Percentiles rank a stretch among this genome's conserved stretches.
Evolutionary conservation across 2,113 vertebrate genomes (phyloP).

Genomic region (Rhagologus leucostigma): DNA sequence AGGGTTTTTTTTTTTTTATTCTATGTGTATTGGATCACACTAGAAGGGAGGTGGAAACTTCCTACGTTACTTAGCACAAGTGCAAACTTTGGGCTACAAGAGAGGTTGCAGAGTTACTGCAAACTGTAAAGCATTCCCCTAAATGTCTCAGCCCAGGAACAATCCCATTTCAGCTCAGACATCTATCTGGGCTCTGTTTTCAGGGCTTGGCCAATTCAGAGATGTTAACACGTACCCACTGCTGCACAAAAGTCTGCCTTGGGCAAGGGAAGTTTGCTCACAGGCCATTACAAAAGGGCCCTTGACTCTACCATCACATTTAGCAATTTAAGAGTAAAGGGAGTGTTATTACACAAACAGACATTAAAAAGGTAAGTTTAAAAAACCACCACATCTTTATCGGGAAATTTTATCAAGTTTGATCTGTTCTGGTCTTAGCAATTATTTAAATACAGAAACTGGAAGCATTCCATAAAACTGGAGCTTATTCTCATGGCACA

Average conservation of each 20-base stretch:
- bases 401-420: neutral
- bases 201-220: neutral
- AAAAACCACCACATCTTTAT: neutral
- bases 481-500: neutral
- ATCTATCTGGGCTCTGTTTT: neutral
- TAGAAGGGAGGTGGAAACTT: neutral
- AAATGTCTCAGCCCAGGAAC: neutral
- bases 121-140: neutral
- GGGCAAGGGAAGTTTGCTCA: neutral
- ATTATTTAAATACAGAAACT: neutral
- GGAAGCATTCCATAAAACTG: neutral
- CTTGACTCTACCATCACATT: neutral
- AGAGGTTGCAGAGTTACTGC: neutral
- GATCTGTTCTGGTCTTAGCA: neutral
- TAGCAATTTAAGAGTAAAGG: neutral
- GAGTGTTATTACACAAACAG: neutral
- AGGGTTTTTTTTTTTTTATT: neutral
- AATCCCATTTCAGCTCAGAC: neutral
- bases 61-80: neutral
- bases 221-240: neutral
- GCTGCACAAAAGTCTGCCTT: neutral
- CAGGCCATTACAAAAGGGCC: neutral
- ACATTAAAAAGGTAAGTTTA: neutral
- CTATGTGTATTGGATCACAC: neutral
- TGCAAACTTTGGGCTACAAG: neutral